Evolutionary conservation across 2,113 vertebrate genomes (phyloP).

Genomic region (Promerops cafer): DNA sequence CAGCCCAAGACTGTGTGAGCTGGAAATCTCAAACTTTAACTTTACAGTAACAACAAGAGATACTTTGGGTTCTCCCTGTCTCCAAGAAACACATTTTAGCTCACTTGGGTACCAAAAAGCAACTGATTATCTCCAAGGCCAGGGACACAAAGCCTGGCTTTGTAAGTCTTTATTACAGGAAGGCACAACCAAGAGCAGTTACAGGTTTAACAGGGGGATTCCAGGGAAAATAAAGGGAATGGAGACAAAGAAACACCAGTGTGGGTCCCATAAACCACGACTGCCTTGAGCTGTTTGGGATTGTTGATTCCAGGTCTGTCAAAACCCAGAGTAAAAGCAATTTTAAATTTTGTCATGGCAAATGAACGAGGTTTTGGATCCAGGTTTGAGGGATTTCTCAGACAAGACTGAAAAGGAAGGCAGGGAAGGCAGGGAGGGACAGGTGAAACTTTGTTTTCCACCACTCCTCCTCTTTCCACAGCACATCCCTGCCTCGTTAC

Average conservation of each 20-base stretch:
- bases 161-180: not conserved
- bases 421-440: not conserved
- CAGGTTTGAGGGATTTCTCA: not conserved
- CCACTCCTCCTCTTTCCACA: not conserved
- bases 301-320: not conserved
- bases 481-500: rapidly evolving
- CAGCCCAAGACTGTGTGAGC: not conserved
- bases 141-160: not conserved
- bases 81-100: not conserved
- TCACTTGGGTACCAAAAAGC: not conserved
- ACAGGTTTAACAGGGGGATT: not conserved
- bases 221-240: not conserved
- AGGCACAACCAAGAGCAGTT: not conserved
- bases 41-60: not conserved
- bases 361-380: rapidly evolving
- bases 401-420: not conserved
- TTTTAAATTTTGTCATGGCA: not conserved
- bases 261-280: not conserved
- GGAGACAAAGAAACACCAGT: not conserved
- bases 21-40: not conserved
- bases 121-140: not conserved
- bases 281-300: not conserved
- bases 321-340: not conserved
- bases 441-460: not conserved
- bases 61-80: not conserved